phyloP scores from a whole-genome alignment of 1,140 invertebrate genomes.

The Stenopsyche tienmushanensis region DNA sequence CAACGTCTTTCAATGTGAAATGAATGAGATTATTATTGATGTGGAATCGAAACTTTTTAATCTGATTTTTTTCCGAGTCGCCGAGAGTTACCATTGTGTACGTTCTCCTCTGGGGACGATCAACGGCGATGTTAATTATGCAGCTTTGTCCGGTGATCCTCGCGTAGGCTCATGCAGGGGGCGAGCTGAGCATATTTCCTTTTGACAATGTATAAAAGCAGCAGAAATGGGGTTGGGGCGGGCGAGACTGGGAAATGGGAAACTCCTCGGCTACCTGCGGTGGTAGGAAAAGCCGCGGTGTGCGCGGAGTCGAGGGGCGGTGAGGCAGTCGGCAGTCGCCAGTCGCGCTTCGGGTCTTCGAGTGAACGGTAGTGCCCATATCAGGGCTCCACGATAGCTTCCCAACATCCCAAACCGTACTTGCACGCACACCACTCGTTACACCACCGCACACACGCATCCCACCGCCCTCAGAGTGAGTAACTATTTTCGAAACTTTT shows the following conservation, averaged over 20 bases:
- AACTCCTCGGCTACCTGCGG: constrained; percentile 1
- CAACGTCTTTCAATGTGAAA: too few relatives aligned
- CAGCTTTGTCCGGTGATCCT: too few relatives aligned
- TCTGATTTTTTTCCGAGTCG: too few relatives aligned
- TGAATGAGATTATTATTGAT: too few relatives aligned
- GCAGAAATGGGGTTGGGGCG: neutral
- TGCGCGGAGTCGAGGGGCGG: neutral
- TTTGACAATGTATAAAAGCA: neutral
- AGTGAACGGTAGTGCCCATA: constrained; percentile 17
- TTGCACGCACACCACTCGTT: neutral
- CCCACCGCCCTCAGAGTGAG: neutral
- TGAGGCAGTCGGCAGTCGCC: constrained; percentile 1
- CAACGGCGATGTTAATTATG: too few relatives aligned
- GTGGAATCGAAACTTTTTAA: too few relatives aligned
- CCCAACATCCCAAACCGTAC: neutral
- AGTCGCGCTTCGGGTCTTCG: constrained; percentile 28
- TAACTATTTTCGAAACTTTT: too few relatives aligned
- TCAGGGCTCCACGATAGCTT: constrained; percentile 13
- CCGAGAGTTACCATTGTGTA: too few relatives aligned
- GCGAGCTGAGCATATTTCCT: neutral
- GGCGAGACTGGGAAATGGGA: neutral
- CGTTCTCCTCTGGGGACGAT: too few relatives aligned
- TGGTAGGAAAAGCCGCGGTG: neutral
- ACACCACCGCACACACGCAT: neutral
- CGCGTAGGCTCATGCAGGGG: neutral